Conservation (phyloP, 2,113 vertebrate genomes). For the Apaloderma vittatum region DNA sequence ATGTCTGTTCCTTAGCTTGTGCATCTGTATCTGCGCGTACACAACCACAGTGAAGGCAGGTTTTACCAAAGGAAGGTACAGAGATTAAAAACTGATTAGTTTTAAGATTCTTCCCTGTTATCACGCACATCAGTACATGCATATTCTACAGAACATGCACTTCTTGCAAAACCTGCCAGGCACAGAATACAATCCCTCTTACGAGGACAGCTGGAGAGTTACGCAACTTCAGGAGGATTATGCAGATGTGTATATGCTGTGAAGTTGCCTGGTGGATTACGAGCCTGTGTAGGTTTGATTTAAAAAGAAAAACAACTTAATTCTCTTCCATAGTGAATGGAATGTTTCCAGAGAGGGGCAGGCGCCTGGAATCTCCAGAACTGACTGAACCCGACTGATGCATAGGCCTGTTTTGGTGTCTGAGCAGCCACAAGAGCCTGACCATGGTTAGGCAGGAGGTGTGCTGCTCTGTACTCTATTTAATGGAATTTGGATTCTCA, state of each 20-base stretch:
- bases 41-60: not conserved
- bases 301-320: conserved; percentile 59
- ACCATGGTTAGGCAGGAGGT: not conserved
- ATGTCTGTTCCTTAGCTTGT: not conserved
- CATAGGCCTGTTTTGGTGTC: not conserved
- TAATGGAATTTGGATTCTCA: not conserved
- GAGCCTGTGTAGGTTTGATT: conserved; percentile 62
- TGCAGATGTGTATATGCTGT: conserved; percentile 65
- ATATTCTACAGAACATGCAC: not conserved
- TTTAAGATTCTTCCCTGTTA: not conserved
- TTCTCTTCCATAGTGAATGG: not conserved
- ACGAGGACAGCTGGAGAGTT: conserved; percentile 78
- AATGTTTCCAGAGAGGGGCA: conserved; percentile 12
- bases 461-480: not conserved
- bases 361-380: not conserved
- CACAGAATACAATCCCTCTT: conserved; percentile 58
- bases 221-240: conserved; percentile 71
- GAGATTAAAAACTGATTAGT: conserved; percentile 21
- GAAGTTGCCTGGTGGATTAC: conserved; percentile 68
- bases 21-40: not conserved
- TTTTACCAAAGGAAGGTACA: conserved; percentile 4
- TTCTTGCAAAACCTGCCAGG: conserved; percentile 69
- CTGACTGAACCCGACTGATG: not conserved
- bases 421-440: not conserved
- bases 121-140: rapidly evolving